Base-by-base conservation (phyloP, 2,888 invertebrate species). In the Calephelis perditalis region DNA sequence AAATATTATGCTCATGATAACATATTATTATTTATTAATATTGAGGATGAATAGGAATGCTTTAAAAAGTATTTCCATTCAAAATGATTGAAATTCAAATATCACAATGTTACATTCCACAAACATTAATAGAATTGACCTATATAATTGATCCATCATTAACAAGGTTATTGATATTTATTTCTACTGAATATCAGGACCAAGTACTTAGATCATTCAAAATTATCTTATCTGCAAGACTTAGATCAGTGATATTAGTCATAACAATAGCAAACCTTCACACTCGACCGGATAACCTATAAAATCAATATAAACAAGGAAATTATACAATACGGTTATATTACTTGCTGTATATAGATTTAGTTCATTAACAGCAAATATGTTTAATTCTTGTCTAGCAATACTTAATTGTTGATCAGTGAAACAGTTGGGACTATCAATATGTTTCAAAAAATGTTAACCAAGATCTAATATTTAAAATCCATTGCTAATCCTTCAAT, bases 261-360 rank as follows among this genome's bases (percentile, higher is more conserved):
- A 52, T 15, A 35, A 52, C 9, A 26, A 49, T 35, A 52, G 6
- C 6, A 35, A 15, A 35, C 52, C 8, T 26, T 4, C 35, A 49
- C 12, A 52, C 26, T 52, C 10, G 9, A 35, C 35, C 9, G 15
- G 5, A 52, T 52, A 52, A 52, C 35, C 11, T 35, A 52, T 10
- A 49, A 52, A 26, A 49, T 49, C 5, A 52, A 11, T 35, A 52
- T 9, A 35, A 52, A 52, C 52, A 52, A 52, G 52, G 35, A 52
- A 52, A 11, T 52, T 11, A 35, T 26, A 35, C 52, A 35, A 35
- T 52, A 52, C 6, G 35, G 35, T 11, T 35, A 35, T 7, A 26
- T 56, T 56, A 12, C 56, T 56, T 37, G 56, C 12, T 37, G 37
- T 37, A 10, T 10, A 47, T 47, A 47, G 8, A 26, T 26, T 26